Base-by-base conservation (phyloP, 2,113 vertebrate genomes). In the Suncus etruscus region DNA sequence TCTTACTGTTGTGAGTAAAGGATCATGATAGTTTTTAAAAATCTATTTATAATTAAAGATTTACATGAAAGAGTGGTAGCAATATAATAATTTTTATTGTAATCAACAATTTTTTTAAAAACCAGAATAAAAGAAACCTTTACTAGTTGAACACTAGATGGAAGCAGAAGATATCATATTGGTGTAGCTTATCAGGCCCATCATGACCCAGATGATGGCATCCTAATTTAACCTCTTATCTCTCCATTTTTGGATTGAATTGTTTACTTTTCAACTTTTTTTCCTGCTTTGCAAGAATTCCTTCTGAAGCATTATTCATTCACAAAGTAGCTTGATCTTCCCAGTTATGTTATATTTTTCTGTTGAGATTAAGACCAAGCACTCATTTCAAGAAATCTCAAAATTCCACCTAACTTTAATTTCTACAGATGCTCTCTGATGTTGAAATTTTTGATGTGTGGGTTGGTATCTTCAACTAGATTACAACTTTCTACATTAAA, bases 271-370 rank as follows among this genome's bases (percentile, higher is more conserved):
- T 73, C 16, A 10, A 32, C 11, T 16, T 27, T 50, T 20, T 69
- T 81, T 48, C 32, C 18, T 12, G 74, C 50, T 11, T 90, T 61
- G 50, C 69, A 75, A 61, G 63, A 14, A 58, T 90, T 86, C 11
- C 47, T 18, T 61, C 39, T 75, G 18, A 7, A 47, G 32, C 74
- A 24, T 48, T 24, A 20, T 72, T 65, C 22, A 77, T 48, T 87
- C 65, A n/a, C 15, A 86, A 77, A 76, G 39, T 14, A 82, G 77
- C 45, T 70, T 86, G 32, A 29, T 80, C 58, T 81, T 50, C n/a
- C 15, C 27, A 77, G 54, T 7, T 72, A n/a, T 65, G 39, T 65
- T 50, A 29, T 58, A 74, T 32, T 65, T 27, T 22, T 82, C 25
- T 15, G 10, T 14, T 50, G 65, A 45, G 51, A 47, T 29, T 31